A percentile compares a stretch with the other conserved stretches of the same genome.
These are phyloP conservation scores for Urocolius indicus DNA, from an alignment of 2,113 vertebrate species.

Conservation along the genomic window DNA sequence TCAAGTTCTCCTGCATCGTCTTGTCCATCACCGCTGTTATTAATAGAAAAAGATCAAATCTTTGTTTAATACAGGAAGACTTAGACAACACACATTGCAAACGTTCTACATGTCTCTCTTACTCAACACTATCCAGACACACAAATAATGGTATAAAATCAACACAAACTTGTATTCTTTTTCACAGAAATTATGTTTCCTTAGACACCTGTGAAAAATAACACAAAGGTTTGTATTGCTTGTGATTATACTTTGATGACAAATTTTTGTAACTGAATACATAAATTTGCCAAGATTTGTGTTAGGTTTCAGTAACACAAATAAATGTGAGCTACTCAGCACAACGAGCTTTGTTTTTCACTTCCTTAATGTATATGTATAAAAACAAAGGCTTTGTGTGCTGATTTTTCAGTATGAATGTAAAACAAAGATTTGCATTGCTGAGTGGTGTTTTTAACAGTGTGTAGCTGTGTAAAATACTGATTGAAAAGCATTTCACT, in stretches of 20 bases:
- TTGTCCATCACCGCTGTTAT: constrained; percentile 98
- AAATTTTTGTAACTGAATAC: constrained; percentile 68
- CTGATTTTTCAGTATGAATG: constrained; percentile 56
- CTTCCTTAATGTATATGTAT: neutral
- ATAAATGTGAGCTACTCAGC: constrained; percentile 64
- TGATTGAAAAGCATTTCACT: constrained; percentile 35
- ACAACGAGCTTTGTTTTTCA: constrained; percentile 77
- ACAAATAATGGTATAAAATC: constrained; percentile 50
- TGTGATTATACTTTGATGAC: constrained; percentile 41
- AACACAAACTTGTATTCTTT: constrained; percentile 80
- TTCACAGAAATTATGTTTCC: constrained; percentile 74
- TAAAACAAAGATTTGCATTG: constrained; percentile 73
- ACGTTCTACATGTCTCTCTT: constrained; percentile 50
- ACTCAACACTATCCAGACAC: constrained; percentile 67
- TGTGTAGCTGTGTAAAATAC: constrained; percentile 37
- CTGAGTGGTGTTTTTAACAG: constrained; percentile 21
- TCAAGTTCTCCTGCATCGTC: constrained; percentile 99
- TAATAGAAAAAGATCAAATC: constrained; percentile 92
- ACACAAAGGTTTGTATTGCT: constrained; percentile 72
- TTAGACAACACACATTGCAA: constrained; percentile 68
- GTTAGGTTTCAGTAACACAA: constrained; percentile 79
- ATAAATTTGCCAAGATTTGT: constrained; percentile 77
- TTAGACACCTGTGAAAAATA: constrained; percentile 79
- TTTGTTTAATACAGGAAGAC: constrained; percentile 78
- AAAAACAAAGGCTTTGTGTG: constrained; percentile 82